Conservation (phyloP, 2,797 vertebrate species). For the Thamnophis elegans region DNA sequence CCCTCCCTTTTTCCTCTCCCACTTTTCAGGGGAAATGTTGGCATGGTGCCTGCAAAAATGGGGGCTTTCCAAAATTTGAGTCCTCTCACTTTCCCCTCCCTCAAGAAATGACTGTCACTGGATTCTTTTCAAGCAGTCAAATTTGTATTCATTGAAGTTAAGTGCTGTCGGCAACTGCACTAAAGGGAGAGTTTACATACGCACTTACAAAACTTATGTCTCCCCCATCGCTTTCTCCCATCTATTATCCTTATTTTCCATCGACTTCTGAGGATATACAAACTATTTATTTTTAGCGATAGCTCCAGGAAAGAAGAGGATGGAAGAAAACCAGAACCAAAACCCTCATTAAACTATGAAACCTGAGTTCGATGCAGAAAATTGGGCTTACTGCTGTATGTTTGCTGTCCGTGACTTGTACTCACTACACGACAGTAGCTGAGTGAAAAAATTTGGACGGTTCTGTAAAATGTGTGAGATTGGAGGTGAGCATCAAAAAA, state of each 20-base stretch:
- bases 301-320: neutral
- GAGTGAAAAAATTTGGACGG: neutral
- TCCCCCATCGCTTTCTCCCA: neutral
- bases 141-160: neutral
- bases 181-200: neutral
- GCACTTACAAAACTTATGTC: neutral
- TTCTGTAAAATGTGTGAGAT: neutral
- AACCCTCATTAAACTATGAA: neutral
- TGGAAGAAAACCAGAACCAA: neutral
- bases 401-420: neutral
- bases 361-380: neutral
- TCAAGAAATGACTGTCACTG: neutral
- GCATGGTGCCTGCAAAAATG: neutral
- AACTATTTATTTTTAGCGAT: neutral
- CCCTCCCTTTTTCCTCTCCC: too few species aligned
- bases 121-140: neutral
- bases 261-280: neutral
- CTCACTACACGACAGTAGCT: neutral
- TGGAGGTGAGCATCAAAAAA: neutral
- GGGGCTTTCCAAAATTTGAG: neutral
- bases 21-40: neutral
- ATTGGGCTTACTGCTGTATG: neutral
- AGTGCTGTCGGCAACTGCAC: neutral
- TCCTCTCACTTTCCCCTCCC: neutral
- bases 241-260: neutral